Percentiles rank a stretch among this genome's conserved stretches.
Evolutionary conservation across 2,113 vertebrate genomes (phyloP).

Genomic region (Falcunculus frontatus): DNA sequence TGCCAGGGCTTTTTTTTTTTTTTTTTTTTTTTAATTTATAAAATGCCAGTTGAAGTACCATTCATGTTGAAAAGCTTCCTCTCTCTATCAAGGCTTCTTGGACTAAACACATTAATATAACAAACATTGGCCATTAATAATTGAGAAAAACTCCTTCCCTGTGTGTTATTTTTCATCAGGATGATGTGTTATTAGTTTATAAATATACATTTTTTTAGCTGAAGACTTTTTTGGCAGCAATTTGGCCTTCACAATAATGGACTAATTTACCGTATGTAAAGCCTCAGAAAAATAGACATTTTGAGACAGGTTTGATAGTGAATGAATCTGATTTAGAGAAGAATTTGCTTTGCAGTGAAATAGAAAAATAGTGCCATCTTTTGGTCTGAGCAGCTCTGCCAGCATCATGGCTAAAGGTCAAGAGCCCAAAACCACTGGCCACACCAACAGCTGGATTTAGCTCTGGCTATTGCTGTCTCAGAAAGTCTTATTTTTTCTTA

Average conservation of each 20-base stretch:
- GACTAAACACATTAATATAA: neutral
- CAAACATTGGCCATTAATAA: slow-evolving; percentile 27
- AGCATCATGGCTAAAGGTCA: neutral
- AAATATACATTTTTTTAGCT: slow-evolving; percentile 6
- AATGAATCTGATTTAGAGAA: neutral
- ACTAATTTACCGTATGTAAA: slow-evolving; percentile 46
- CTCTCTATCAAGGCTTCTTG: neutral
- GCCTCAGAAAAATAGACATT: neutral
- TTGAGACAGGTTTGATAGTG: neutral
- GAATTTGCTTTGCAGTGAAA: neutral
- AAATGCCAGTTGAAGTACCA: neutral
- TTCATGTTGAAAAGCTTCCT: neutral
- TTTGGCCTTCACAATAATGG: slow-evolving; percentile 38
- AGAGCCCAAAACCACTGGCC: neutral
- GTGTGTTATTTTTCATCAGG: neutral
- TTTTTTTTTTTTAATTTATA: neutral
- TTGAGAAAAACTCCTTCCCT: neutral
- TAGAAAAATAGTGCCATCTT: slow-evolving; percentile 63
- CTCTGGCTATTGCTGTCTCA: neutral
- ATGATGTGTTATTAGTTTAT: slow-evolving; percentile 25
- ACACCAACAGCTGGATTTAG: neutral
- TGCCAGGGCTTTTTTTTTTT: neutral
- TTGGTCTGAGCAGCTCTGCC: neutral
- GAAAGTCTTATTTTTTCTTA: neutral
- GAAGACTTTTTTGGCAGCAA: slow-evolving; percentile 31